A percentile compares a stretch with the other conserved stretches of the same genome.
Conservation (phyloP, 2,113 vertebrate genomes). For the Hypocryptadius cinnamomeus region DNA sequence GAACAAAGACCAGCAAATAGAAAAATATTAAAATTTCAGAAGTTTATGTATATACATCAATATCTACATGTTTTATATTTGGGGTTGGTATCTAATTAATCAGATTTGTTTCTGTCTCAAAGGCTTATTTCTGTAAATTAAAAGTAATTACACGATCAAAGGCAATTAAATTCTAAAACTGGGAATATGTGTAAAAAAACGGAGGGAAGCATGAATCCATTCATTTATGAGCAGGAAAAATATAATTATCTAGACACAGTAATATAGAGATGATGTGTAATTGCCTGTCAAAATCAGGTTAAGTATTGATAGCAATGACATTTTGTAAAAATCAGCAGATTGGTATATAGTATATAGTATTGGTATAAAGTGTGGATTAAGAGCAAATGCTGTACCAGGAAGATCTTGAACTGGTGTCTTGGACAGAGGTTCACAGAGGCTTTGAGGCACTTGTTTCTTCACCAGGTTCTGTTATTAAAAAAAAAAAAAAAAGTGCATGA, state of each 20-base stretch:
- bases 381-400: slow-evolving; percentile 13
- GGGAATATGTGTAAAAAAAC: background rate
- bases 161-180: background rate
- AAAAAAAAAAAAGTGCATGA: background rate
- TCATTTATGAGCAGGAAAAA: background rate
- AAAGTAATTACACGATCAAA: slow-evolving; percentile 19
- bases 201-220: background rate
- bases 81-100: background rate
- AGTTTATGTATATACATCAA: background rate
- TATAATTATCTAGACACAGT: background rate
- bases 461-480: background rate
- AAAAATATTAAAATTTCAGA: background rate
- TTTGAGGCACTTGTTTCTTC: background rate
- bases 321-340: background rate
- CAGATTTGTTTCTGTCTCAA: background rate
- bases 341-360: background rate
- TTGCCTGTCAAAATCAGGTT: background rate
- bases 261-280: background rate
- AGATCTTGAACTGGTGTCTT: background rate
- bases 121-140: background rate
- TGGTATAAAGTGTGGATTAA: background rate
- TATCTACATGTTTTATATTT: background rate
- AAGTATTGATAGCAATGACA: background rate
- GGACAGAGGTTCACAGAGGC: background rate
- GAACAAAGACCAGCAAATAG: background rate